Evolutionary conservation across 2,113 vertebrate species (phyloP), one percentile per base, ranked within the genome.

Genomic region (Cyprinus carpio): DNA sequence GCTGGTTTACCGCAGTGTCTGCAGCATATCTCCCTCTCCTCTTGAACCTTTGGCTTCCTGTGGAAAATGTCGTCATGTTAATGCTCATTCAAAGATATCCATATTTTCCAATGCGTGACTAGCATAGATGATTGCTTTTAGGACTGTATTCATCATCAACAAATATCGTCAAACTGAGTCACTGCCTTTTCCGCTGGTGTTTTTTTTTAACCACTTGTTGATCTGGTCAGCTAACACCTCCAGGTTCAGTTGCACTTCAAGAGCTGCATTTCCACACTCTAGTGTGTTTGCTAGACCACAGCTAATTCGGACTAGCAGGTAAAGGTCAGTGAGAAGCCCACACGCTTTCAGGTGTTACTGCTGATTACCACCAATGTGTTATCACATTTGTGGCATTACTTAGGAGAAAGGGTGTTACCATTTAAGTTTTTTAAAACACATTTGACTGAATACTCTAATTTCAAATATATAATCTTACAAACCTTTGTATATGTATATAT

Each of bases 41-140:
- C 81, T 60, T 64, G 82, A 18, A 82, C 31, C 40, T 88, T 85
- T 65, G 76, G 80, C 82, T 88, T 88, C 82, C 87, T 88, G 87
- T 85, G 43, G 37, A 87, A 74, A 82, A 58, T 77, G 27, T 76
- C 16, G 40, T 69, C 60, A 69, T 46, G 27, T 71, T 69, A 27
- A 12, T 13, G 11, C 62, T 20, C 20, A 67, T 29, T 65, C 18
- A 69, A 82, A 69, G 18, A 82, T 29, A 15, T 51, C 80, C 46
- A 31, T 71, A 69, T 82, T 71, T 82, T 82, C 64, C 80, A 71
- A 69, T 31, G 37, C 10, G 10, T 25, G 29, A 29, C 4, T 81
- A 1, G 25, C 11, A 6, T 43, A n/a, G 37, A 64, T 9, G 18
- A 20, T 77, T 4, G 2, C 58, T 18, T 64, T 62, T 43, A 13